Conservation (phyloP, 2,888 invertebrate species). For the Tinea pellionella region DNA sequence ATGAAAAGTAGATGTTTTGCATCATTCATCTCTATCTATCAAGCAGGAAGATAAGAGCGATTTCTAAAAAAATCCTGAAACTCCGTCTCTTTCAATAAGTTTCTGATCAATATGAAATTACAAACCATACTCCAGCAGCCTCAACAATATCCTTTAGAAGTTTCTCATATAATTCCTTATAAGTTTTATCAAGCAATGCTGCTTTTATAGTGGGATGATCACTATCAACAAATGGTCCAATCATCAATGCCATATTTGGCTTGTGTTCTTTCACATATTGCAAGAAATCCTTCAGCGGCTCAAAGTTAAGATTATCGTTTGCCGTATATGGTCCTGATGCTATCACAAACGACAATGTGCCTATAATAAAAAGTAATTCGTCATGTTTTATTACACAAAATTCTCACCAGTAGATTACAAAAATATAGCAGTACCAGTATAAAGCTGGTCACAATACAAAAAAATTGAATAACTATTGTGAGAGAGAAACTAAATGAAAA, state of each 20-base stretch:
- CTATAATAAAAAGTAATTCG: constrained; percentile 28
- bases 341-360: constrained; percentile 74
- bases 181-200: constrained; percentile 73
- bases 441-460: too few relatives aligned
- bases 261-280: constrained; percentile 72
- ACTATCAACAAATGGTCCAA: constrained; percentile 87
- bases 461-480: too few relatives aligned
- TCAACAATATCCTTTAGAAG: constrained; percentile 74
- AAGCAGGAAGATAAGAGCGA: too few relatives aligned
- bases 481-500: too few relatives aligned
- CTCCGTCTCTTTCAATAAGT: too few relatives aligned
- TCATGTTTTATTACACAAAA: background rate
- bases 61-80: too few relatives aligned
- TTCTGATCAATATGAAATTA: too few relatives aligned
- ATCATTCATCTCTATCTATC: too few relatives aligned
- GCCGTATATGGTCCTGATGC: constrained; percentile 89
- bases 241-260: constrained; percentile 84
- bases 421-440: too few relatives aligned
- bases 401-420: too few relatives aligned
- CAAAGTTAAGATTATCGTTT: constrained; percentile 79
- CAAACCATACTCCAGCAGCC: constrained; percentile 66
- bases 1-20: too few relatives aligned
- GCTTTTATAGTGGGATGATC: constrained; percentile 74
- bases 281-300: constrained; percentile 84
- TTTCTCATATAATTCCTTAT: constrained; percentile 79